A percentile compares a stretch with the other conserved stretches of the same genome.
phyloP scores from a whole-genome alignment of 1,140 invertebrate genomes.

The Solen grandis region DNA sequence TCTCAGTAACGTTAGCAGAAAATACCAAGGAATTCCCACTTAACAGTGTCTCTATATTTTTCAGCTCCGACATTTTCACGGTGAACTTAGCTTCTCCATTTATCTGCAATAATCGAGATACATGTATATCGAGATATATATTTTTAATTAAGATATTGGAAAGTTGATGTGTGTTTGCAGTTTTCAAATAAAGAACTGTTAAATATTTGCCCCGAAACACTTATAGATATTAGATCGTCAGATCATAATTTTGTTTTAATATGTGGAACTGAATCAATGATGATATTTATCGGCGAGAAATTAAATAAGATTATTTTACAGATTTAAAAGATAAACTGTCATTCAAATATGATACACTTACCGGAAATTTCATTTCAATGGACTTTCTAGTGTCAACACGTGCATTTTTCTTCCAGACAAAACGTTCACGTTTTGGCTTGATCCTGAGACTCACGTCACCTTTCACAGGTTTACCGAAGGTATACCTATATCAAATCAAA shows the following conservation, averaged over 20 bases:
- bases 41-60: slow-evolving; percentile 53
- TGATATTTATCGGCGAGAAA: too few species aligned
- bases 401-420: not conserved
- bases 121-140: too few species aligned
- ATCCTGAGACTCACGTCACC: slow-evolving; percentile 46
- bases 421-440: not conserved
- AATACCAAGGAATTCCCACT: slow-evolving; percentile 55
- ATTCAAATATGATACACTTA: too few species aligned
- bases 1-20: slow-evolving; percentile 71
- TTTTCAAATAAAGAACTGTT: too few species aligned
- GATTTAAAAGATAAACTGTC: too few species aligned
- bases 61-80: slow-evolving; percentile 58
- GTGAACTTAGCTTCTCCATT: slow-evolving; percentile 67
- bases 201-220: too few species aligned
- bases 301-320: too few species aligned
- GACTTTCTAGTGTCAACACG: slow-evolving; percentile 1
- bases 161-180: too few species aligned
- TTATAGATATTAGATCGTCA: too few species aligned
- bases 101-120: slow-evolving; percentile 61
- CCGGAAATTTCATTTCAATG: slow-evolving; percentile 5
- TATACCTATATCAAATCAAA: slow-evolving; percentile 54
- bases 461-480: slow-evolving; percentile 63
- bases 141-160: too few species aligned
- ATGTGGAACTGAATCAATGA: too few species aligned
- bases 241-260: too few species aligned